Conservation (phyloP, 2,888 invertebrate genomes). For the Baccha elongata region DNA sequence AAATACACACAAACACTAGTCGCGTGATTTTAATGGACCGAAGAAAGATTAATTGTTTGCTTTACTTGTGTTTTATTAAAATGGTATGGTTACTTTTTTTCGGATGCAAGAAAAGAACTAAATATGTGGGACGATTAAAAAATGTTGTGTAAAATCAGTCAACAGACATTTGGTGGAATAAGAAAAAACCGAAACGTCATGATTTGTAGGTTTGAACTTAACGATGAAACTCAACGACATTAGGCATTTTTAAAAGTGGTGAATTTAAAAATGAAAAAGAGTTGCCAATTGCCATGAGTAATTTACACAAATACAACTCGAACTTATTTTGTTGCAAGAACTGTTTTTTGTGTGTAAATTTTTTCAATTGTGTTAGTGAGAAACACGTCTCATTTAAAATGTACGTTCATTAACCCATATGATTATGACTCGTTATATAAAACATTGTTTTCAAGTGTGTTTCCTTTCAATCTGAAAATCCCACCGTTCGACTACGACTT, state of each 20-base stretch:
- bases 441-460: too few relatives aligned
- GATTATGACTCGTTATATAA: too few relatives aligned
- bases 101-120: constrained; percentile 19
- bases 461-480: too few relatives aligned
- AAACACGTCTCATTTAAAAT: too few relatives aligned
- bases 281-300: too few relatives aligned
- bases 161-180: constrained; percentile 69
- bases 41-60: neutral
- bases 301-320: too few relatives aligned
- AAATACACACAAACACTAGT: constrained; percentile 8
- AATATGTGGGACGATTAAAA: constrained; percentile 44
- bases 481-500: too few relatives aligned
- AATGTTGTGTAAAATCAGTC: constrained; percentile 65
- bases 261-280: neutral
- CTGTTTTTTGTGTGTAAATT: too few relatives aligned
- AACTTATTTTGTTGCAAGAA: too few relatives aligned
- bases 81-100: constrained; percentile 39
- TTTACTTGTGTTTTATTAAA: constrained; percentile 4
- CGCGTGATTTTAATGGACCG: constrained; percentile 13
- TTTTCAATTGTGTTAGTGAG: too few relatives aligned
- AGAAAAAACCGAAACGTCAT: constrained; percentile 67
- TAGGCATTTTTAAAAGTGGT: constrained; percentile 32
- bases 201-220: constrained; percentile 49
- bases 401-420: too few relatives aligned
- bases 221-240: constrained; percentile 31